Evolutionary conservation across 1,140 invertebrate genomes (phyloP), one percentile per base, ranked within the genome.

Genomic region (Hylyphantes graminicola): DNA sequence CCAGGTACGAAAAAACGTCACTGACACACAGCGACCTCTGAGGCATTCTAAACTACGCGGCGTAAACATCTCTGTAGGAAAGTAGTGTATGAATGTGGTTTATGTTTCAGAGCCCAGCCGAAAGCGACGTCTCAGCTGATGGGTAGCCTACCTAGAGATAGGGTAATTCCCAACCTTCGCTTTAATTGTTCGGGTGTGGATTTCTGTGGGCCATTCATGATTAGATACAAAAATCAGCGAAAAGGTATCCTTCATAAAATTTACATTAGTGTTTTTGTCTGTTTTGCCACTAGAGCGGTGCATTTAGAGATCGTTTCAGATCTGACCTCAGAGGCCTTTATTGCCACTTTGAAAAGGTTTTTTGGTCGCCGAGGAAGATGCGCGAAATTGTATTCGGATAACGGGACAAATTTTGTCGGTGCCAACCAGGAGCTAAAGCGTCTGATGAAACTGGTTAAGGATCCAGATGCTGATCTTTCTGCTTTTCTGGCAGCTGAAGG

Each of bases 341-440:
- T 64, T 77, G 19, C 59, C 8, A 51, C 54, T 85, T 12, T 61
- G 35, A 35, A 35, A 35, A 35, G 35, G 35, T 35, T 35, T 35
- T 35, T 35, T 35, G 35, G 35, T 35, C 35, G 35, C 35, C 1
- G 35, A 5, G 35, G 35, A 35, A 35, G 35, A 5, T 35, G 35
- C 5, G 35, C 7, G 6, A 51, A 85, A 13, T 87, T 88, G 4
- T 85, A 68, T 55, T 87, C 85, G 21, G 89, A 89, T 67, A 89
- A 90, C 67, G 89, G 87, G 0, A 89, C 87, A 6, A 89, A 89
- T 86, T 89, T 90, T 74, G 35, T 59, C 12, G 55, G 81, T n/a
- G 3, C 53, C 70, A 13, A 86, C 55, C 48, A 74, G 51, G 61
- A 64, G 19, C 15, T 86, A 11, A 63, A 48, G n/a, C 50, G 53